Base-by-base conservation (phyloP, 1,140 invertebrate species). In the Hyles vespertilio region DNA sequence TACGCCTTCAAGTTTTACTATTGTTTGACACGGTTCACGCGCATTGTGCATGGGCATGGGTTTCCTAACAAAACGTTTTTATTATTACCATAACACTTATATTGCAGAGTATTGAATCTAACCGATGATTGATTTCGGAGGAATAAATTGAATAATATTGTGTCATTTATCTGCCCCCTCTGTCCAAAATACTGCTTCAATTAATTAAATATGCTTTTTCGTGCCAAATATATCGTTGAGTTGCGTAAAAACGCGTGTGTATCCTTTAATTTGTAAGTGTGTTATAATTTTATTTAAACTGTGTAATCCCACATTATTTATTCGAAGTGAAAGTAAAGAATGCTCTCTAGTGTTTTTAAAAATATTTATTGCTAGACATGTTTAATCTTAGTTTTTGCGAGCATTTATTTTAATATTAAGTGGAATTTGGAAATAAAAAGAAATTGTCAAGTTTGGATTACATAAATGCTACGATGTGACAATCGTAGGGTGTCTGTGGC, bases 351-450 rank as follows among this genome's bases (percentile, higher is more conserved):
- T 48, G n/a, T 48, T 5, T 11, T 44, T 36, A 45, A 12, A 54
- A 54, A 8, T 51, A 51, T 51, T 71, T 74, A 74, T 74, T 74
- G 54, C 58, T 72, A 66, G 58, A 60, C 52, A 56, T 22, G 58
- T 60, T 58, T 43, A 57, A 57, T 54, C 32, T 65, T 68, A 44
- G 34, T 46, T 46, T 52, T 53, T n/a, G 32, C 8, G 40, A 56
- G 61, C 68, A 61, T 66, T 64, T 70, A 67, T 59, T 66, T 69
- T 61, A 65, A 55, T 58, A 36, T 43, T 64, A 56, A 59, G 52
- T 56, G 9, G 51, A 61, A 45, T 44, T 10, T 51, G 22, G 22
- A 51, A 40, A 40, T 5, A 2, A 40, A 5, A 40, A 40, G 0
- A 22, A 22, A 40, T 40, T 40, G 5, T 5, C 36, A 8, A 40